Base-by-base conservation (phyloP, 2,113 vertebrate genomes). In the Pseudolaguvia tuberculata region DNA sequence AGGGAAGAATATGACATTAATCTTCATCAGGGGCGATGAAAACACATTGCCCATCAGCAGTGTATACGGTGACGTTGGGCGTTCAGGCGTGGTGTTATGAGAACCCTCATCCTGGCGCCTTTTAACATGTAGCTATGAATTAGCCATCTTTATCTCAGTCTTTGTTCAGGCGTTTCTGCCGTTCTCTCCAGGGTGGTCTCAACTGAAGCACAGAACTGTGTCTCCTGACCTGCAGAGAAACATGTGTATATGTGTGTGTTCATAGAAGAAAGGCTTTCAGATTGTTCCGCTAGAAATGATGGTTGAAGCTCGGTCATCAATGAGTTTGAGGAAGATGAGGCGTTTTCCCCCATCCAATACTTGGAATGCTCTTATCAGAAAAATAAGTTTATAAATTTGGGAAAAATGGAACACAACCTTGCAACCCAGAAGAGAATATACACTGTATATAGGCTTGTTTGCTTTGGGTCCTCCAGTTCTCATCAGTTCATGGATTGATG, bases 121-220 rank as follows among this genome's bases (percentile, higher is more conserved):
- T 75, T 63, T 70, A 65, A 82, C 79, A 66, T 76, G 79, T 68
- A 76, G 63, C 75, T 78, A 66, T 78, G 74, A 70, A 63, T 56
- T 77, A 58, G 73, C 15, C 53, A 48, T n/a, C 80, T 78, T 75
- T 78, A 81, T 81, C 80, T 47, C 55, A 4, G 18, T 48, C 73
- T 75, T 72, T 81, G 27, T 75, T 72, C 67, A 72, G 69, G 63
- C 55, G 79, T 68, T 63, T 27, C 29, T 20, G 21, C 35, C 20
- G 23, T 76, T 58, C 42, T 72, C 78, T 78, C 68, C 42, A 23
- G 75, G 81, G 81, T 82, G 81, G 81, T 82, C 81, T 75, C 29
- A 4, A 72, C 68, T 72, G 45, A 76, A 80, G 74, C 53, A 48
- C 73, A 78, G 77, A 78, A 61, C 70, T 74, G 23, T 57, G 76